Conservation (phyloP, 2,888 invertebrate species). For the Ennomos quercinarius region DNA sequence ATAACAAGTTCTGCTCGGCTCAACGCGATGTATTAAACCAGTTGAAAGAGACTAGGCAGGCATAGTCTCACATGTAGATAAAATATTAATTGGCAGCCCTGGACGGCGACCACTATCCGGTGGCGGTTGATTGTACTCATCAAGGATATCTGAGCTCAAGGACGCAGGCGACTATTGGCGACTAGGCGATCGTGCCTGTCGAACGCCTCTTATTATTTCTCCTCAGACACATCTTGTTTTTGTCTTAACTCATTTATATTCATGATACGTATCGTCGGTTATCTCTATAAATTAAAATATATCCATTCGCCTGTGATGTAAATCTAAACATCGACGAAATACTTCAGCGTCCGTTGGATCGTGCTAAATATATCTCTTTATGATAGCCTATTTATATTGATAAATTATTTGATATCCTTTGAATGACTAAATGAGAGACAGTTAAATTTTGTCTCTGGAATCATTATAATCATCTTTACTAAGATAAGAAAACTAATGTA, state of each 20-base stretch:
- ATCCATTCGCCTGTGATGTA: slow-evolving; percentile 59
- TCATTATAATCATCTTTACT: not conserved
- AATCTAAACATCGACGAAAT: slow-evolving; percentile 56
- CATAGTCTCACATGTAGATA: slow-evolving; percentile 57
- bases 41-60: slow-evolving; percentile 49
- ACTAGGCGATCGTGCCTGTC: slow-evolving; percentile 77
- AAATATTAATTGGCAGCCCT: slow-evolving; percentile 78
- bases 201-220: slow-evolving; percentile 81
- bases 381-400: slow-evolving; percentile 17
- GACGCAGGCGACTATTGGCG: slow-evolving; percentile 75
- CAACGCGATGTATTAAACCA: slow-evolving; percentile 49
- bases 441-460: not conserved
- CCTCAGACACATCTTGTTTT: slow-evolving; percentile 81
- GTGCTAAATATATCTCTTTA: slow-evolving; percentile 18
- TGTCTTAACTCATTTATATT: slow-evolving; percentile 82
- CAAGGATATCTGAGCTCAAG: slow-evolving; percentile 85
- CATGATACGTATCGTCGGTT: slow-evolving; percentile 80
- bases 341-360: slow-evolving; percentile 48
- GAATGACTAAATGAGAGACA: slow-evolving; percentile 11
- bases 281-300: slow-evolving; percentile 80
- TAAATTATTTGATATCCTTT: slow-evolving; percentile 3
- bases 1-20: slow-evolving; percentile 50
- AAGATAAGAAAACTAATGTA: slow-evolving; percentile 7
- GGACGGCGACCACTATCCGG: slow-evolving; percentile 75
- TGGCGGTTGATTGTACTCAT: slow-evolving; percentile 85